Base-by-base conservation (phyloP, 1,140 invertebrate species). In the Grapholita molesta region DNA sequence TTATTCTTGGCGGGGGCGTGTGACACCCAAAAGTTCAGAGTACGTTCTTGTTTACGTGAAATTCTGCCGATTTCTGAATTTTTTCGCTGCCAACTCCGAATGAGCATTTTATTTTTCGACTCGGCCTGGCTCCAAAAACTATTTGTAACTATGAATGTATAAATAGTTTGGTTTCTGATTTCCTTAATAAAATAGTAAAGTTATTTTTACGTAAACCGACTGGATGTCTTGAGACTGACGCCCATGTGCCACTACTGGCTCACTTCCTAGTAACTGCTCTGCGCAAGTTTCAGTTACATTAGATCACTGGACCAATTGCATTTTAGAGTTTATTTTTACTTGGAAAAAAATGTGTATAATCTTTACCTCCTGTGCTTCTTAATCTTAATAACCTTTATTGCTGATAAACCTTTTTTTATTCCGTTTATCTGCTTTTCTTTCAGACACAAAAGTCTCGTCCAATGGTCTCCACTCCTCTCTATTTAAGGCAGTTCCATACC, bases 1-100 rank as follows among this genome's bases (percentile, higher is more conserved):
- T 89, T 86, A 85, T 61, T 61, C 55, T 3, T 25, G 64, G 32
- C 1, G 32, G 64, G 64, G 28, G 64, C 30, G 64, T 38, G 23
- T 25, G 6, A 24, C 24, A 18, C 23, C 0, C 15, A 38, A 35
- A 9, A 65, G 32, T 65, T 65, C 32, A 24, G 24, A 21, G 55
- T 18, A 15, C 55, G 55, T 61, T 61, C 28, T 61, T 61, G 28
- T 61, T 61, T 61, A 61, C 55, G 53, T 57, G 25, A 25, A 65
- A 33, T 65, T 38, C 38, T 35, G 0, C 64, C 64, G 55, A 67
- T 53, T 67, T 67, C 35, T 65, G 30, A 38, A 38, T 48, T 38
- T 67, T 65, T 65, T 65, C 64, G 15, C 15, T 35, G 64, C 64
- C 64, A 33, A 65, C 25, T 65, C 24, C 55, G 55, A 65, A 35